Evolutionary conservation across 2,113 vertebrate genomes (phyloP).

Genomic region (Merops nubicus): DNA sequence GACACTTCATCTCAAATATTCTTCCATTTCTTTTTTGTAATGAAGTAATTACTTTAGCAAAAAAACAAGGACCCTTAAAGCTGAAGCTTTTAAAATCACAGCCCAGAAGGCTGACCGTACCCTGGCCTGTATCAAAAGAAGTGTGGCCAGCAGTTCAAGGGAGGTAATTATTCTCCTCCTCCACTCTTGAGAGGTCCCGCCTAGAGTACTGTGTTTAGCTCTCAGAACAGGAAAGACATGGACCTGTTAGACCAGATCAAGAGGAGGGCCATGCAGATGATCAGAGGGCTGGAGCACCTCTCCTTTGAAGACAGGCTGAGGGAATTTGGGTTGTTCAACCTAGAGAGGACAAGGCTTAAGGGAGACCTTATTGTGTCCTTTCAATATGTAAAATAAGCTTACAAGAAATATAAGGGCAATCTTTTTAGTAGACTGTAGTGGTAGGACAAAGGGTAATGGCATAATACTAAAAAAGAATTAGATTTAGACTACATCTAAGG

Average conservation of each 20-base stretch:
- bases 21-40: conserved; percentile 37
- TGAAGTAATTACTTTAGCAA: neutral
- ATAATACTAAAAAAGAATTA: neutral
- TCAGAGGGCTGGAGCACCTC: neutral
- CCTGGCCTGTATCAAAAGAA: neutral
- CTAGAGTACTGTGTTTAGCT: neutral
- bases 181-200: neutral
- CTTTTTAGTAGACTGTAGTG: neutral
- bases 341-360: neutral
- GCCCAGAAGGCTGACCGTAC: neutral
- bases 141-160: neutral
- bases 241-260: neutral
- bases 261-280: neutral
- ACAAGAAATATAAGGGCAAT: neutral
- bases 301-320: neutral
- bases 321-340: neutral
- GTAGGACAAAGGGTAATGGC: neutral
- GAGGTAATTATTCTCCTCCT: neutral
- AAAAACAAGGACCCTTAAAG: conserved; percentile 1
- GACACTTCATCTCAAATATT: conserved; percentile 16
- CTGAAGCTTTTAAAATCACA: conserved; percentile 1
- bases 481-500: neutral
- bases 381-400: neutral
- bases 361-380: neutral
- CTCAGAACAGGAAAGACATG: neutral